Percentiles rank a stretch among this genome's conserved stretches.
Conservation (phyloP, 2,797 vertebrate species). For the Labeo calbasu region DNA sequence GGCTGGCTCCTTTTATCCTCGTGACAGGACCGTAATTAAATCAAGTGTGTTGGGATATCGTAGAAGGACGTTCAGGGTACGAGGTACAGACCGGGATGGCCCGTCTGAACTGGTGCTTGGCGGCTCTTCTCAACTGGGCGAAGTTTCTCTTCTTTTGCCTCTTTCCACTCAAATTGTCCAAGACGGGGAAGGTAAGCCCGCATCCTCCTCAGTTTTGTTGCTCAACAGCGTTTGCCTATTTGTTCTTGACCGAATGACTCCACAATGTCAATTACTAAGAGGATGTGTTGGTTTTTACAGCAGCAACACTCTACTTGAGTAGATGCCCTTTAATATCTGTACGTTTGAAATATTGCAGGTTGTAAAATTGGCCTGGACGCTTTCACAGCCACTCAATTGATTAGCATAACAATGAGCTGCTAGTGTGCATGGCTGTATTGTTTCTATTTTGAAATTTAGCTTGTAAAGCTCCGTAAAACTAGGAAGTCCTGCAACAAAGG, state of each 20-base stretch:
- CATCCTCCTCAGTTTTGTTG: constrained; percentile 3
- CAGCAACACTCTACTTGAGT: constrained; percentile 35
- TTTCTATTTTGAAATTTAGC: background rate
- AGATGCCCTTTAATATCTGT: constrained; percentile 17
- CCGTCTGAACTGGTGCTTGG: constrained; percentile 86
- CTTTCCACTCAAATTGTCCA: constrained; percentile 80
- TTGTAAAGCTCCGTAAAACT: background rate
- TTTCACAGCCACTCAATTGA: constrained; percentile 36
- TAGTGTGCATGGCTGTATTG: background rate
- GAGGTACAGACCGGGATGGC: constrained; percentile 76
- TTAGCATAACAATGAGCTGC: constrained; percentile 37
- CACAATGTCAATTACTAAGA: background rate
- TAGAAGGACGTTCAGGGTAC: constrained; percentile 17
- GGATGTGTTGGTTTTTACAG: background rate
- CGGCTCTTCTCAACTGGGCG: constrained; percentile 85
- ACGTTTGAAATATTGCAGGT: constrained; percentile 35
- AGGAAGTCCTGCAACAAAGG: background rate
- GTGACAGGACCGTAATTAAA: constrained; percentile 31
- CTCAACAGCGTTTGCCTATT: background rate
- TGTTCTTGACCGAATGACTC: constrained; percentile 6
- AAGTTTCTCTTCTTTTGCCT: constrained; percentile 87
- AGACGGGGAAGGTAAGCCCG: constrained; percentile 82
- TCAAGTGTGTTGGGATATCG: constrained; percentile 44
- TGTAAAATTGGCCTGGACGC: constrained; percentile 17
- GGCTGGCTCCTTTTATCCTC: constrained; percentile 33